Percentiles rank a stretch among this genome's conserved stretches.
These are phyloP conservation scores for Taeniopygia guttata DNA, from an alignment of 2,797 vertebrate species.

Conservation along the genomic window DNA sequence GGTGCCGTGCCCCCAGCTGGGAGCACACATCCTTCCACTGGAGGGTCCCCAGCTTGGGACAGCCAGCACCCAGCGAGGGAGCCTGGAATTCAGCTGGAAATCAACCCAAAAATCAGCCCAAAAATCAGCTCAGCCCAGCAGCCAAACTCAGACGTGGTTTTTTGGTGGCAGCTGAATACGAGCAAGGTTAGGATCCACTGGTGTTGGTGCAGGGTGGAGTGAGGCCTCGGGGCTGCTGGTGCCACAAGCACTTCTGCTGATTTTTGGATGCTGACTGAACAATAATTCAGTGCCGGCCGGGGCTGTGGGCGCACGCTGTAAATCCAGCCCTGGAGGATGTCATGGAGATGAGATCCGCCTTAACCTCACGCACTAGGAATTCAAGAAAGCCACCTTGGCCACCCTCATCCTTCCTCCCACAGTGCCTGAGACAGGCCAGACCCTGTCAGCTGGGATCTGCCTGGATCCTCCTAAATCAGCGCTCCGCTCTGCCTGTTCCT, in stretches of 20 bases:
- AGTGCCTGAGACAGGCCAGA: conserved; percentile 41
- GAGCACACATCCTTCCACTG: background rate
- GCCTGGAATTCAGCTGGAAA: background rate
- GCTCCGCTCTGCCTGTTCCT: background rate
- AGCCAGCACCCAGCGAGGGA: accelerated
- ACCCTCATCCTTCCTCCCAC: conserved; percentile 33
- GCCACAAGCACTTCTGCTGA: background rate
- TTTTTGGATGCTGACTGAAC: background rate
- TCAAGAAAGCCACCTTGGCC: conserved; percentile 37
- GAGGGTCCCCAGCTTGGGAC: background rate
- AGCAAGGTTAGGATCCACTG: background rate
- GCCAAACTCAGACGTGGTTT: accelerated
- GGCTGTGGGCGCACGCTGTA: background rate
- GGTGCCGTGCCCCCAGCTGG: accelerated
- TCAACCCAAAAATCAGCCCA: background rate
- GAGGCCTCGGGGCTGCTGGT: background rate
- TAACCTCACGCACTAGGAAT: conserved; percentile 17
- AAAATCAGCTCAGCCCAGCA: background rate
- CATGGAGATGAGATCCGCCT: background rate
- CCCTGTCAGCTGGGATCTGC: conserved; percentile 40
- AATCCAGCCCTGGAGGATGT: background rate
- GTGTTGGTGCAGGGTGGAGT: accelerated
- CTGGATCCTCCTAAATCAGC: conserved; percentile 37
- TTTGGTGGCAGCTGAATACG: accelerated
- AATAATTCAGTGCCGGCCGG: accelerated